Evolutionary conservation across 2,888 invertebrate species (phyloP).

Genomic region (Endomychus coccineus): DNA sequence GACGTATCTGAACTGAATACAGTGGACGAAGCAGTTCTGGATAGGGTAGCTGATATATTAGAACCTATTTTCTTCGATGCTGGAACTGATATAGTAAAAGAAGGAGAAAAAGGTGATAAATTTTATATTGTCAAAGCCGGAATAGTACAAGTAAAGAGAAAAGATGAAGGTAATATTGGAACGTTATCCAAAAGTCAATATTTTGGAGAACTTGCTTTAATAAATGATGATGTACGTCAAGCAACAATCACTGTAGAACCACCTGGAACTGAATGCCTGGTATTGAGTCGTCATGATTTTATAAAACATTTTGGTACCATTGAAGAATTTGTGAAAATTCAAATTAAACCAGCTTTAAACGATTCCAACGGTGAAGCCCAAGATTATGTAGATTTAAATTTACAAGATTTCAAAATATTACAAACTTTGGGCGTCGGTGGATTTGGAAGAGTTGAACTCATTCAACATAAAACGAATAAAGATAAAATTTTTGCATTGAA

Average conservation of each 20-base stretch:
- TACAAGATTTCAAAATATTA: conserved; percentile 70
- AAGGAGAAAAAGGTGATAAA: conserved; percentile 82
- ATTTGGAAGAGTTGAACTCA: conserved; percentile 80
- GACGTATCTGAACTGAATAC: conserved; percentile 76
- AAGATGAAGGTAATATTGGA: conserved; percentile 48
- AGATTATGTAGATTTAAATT: conserved; percentile 31
- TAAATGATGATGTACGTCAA: conserved; percentile 76
- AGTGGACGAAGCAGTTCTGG: conserved; percentile 60
- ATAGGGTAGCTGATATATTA: conserved; percentile 79
- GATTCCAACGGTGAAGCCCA: conserved; percentile 35
- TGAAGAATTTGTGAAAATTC: conserved; percentile 45
- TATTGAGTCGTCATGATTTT: conserved; percentile 72
- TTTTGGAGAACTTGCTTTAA: conserved; percentile 82
- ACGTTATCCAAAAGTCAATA: conserved; percentile 59
- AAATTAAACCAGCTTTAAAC: conserved; percentile 36
- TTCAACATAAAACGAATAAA: conserved; percentile 36
- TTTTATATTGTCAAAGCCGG: conserved; percentile 88
- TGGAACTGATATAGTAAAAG: conserved; percentile 70
- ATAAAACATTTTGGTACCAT: conserved; percentile 77
- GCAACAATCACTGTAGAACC: conserved; percentile 85
- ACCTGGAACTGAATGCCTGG: conserved; percentile 79
- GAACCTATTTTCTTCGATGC: conserved; percentile 81
- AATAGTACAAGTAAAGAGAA: conserved; percentile 65
- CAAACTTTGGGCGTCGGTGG: conserved; percentile 86
- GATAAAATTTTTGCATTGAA: conserved; percentile 54